A percentile compares a stretch with the other conserved stretches of the same genome.
Conservation (phyloP, 2,113 vertebrate genomes). For the Bubo scandiacus region DNA sequence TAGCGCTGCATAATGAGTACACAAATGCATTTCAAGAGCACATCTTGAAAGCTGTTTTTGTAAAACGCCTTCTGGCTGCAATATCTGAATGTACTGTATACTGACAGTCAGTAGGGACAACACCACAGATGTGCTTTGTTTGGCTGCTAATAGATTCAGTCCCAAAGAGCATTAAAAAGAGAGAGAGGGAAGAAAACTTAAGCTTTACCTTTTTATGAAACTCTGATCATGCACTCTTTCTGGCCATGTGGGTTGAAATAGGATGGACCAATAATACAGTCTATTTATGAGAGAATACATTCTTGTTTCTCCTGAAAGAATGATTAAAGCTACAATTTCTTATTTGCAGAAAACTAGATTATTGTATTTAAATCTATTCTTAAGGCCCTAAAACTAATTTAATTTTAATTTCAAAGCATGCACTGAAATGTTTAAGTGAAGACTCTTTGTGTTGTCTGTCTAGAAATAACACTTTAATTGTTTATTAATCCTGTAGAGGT, state of each 20-base stretch:
- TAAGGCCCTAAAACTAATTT: background rate
- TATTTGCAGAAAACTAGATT: background rate
- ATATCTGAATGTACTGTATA: slow-evolving; percentile 67
- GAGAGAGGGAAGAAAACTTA: slow-evolving; percentile 11
- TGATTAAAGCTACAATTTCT: background rate
- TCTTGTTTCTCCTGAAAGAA: background rate
- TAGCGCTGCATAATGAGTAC: slow-evolving; percentile 65
- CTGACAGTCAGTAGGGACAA: slow-evolving; percentile 69
- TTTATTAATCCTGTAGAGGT: background rate
- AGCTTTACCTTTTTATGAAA: slow-evolving; percentile 36
- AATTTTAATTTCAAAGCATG: background rate
- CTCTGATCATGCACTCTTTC: background rate
- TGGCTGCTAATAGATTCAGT: slow-evolving; percentile 69
- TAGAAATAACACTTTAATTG: background rate
- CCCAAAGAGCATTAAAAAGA: slow-evolving; percentile 5
- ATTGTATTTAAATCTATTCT: background rate
- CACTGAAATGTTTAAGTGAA: background rate
- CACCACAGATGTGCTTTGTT: slow-evolving; percentile 70
- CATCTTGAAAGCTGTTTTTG: slow-evolving; percentile 74
- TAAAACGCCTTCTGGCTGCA: slow-evolving; percentile 73
- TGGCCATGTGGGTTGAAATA: slow-evolving; percentile 3
- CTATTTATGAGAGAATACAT: background rate
- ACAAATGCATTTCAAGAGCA: slow-evolving; percentile 73
- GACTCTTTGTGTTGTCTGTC: background rate
- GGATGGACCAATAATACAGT: background rate